phyloP scores from a whole-genome alignment of 2,113 vertebrate species.

The Leptosomus discolor region DNA sequence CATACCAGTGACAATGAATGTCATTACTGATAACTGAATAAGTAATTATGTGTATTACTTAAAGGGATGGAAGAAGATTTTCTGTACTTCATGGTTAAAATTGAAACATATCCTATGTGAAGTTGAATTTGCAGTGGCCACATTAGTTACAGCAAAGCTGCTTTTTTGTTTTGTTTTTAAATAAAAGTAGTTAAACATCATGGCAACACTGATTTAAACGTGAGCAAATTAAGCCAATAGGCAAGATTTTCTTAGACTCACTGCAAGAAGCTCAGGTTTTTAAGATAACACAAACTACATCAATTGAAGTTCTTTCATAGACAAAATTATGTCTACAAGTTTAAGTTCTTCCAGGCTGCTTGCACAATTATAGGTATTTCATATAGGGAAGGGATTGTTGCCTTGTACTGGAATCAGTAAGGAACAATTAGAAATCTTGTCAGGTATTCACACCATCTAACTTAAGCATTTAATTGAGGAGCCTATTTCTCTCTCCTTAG shows the following conservation, averaged over 20 bases:
- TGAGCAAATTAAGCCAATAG: not conserved
- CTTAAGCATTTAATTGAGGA: slow-evolving; percentile 29
- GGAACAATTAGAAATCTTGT: not conserved
- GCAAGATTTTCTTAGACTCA: not conserved
- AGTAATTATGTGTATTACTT: not conserved
- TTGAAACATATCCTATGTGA: not conserved
- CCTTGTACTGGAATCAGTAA: not conserved
- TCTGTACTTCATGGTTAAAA: not conserved
- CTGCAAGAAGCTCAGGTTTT: not conserved
- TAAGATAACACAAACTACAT: not conserved
- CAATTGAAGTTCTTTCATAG: not conserved
- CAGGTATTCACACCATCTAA: not conserved
- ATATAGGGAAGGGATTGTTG: not conserved
- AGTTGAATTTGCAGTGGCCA: not conserved
- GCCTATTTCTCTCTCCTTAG: not conserved
- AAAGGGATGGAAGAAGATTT: not conserved
- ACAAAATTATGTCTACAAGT: not conserved
- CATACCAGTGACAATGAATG: not conserved
- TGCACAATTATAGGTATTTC: not conserved
- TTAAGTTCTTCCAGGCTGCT: not conserved
- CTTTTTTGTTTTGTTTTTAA: not conserved
- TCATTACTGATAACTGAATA: not conserved
- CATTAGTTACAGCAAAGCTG: not conserved
- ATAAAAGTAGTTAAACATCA: not conserved
- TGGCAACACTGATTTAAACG: not conserved